These are phyloP conservation scores for Cabera pusaria DNA, from an alignment of 2,888 invertebrate species.

Conservation along the genomic window DNA sequence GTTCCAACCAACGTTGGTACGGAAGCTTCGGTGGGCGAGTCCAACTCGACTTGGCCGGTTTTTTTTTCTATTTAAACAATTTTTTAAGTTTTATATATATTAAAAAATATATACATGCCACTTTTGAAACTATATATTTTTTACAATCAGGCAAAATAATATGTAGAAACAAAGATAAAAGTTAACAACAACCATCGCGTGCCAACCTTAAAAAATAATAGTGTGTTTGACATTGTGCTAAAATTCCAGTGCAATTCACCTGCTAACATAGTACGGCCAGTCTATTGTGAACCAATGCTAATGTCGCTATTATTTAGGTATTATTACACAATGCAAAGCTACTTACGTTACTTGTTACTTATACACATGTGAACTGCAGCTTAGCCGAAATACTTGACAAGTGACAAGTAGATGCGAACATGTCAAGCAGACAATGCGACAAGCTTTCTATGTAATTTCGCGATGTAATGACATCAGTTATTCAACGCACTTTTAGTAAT, in stretches of 20 bases:
- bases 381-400: constrained; percentile 46
- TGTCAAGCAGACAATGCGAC: constrained; percentile 59
- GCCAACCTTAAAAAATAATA: constrained; percentile 12
- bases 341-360: not conserved
- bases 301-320: constrained; percentile 18
- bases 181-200: constrained; percentile 25
- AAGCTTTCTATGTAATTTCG: constrained; percentile 46
- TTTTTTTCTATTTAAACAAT: too few relatives aligned
- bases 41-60: too few relatives aligned
- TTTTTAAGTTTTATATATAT: too few relatives aligned
- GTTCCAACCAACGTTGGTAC: too few relatives aligned
- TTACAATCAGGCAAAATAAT: too few relatives aligned
- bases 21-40: too few relatives aligned
- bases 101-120: too few relatives aligned
- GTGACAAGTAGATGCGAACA: constrained; percentile 46
- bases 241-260: constrained; percentile 21
- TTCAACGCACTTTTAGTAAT: constrained; percentile 9
- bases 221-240: constrained; percentile 16
- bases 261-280: constrained; percentile 11
- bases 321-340: constrained; percentile 12
- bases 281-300: constrained; percentile 23
- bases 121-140: too few relatives aligned
- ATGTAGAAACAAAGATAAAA: too few relatives aligned
- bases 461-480: constrained; percentile 30
- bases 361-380: constrained; percentile 51